Evolutionary conservation across 64 coral and sea anemone species (phyloP).

Genomic region (Orbicella faveolata): DNA sequence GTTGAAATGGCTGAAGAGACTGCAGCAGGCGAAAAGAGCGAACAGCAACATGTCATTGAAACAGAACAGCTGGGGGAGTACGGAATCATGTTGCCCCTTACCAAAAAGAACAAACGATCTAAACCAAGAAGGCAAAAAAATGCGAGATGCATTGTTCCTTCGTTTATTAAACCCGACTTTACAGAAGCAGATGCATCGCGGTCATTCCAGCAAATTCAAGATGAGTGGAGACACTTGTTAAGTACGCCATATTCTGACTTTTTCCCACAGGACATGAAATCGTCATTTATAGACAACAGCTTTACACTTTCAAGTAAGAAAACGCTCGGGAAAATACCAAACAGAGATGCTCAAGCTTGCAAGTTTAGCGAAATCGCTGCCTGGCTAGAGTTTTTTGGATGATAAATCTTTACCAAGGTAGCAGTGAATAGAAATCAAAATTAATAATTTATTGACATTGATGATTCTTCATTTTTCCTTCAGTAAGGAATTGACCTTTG

Average conservation of each 20-base stretch:
- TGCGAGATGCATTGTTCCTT: background rate
- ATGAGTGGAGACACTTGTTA: slow-evolving; percentile 1
- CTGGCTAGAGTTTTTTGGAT: slow-evolving; percentile 35
- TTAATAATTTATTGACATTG: no score
- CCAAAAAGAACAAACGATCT: background rate
- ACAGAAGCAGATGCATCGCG: background rate
- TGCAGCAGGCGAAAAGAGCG: background rate
- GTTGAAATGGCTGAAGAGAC: background rate
- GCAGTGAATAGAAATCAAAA: no score
- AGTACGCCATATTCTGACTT: slow-evolving; percentile 6
- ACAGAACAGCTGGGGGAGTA: background rate
- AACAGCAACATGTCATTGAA: background rate
- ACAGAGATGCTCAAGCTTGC: background rate
- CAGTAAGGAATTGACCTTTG: no score
- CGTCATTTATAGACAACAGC: background rate
- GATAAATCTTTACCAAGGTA: no score
- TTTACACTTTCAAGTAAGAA: background rate
- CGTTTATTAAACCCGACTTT: background rate
- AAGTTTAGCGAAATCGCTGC: slow-evolving; percentile 19
- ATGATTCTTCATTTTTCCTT: no score
- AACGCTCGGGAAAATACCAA: background rate
- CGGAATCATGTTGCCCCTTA: background rate
- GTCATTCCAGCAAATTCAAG: slow-evolving; percentile 9
- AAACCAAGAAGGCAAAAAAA: background rate
- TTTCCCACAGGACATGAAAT: background rate